These are phyloP conservation scores for Archips crataeganus DNA, from an alignment of 2,888 invertebrate species.

Conservation along the genomic window DNA sequence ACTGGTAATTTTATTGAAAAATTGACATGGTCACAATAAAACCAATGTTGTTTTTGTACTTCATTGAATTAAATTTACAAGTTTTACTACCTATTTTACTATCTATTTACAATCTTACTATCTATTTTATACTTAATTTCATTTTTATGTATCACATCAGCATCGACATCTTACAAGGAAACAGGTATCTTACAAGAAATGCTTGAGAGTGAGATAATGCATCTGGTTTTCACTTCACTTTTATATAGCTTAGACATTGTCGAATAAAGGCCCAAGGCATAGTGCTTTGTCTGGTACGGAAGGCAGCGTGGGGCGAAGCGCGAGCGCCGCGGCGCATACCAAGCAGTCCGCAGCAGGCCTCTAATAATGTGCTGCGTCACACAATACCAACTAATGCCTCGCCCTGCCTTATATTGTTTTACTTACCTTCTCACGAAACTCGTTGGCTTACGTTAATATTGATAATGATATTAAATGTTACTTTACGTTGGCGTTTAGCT, in stretches of 20 bases:
- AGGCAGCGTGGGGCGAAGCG: constrained; percentile 56
- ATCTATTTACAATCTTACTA: too few relatives aligned
- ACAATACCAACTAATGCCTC: constrained; percentile 66
- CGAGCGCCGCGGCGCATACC: constrained; percentile 68
- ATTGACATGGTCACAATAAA: too few relatives aligned
- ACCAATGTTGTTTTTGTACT: too few relatives aligned
- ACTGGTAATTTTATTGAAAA: too few relatives aligned
- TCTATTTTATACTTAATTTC: too few relatives aligned
- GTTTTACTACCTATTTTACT: too few relatives aligned
- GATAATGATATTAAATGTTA: constrained; percentile 13
- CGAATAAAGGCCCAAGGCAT: constrained; percentile 6
- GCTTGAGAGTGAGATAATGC: not conserved
- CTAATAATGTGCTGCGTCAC: constrained; percentile 79
- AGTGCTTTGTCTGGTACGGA: constrained; percentile 47
- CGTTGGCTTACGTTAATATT: constrained; percentile 19
- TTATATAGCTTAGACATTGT: not conserved
- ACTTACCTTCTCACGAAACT: constrained; percentile 55
- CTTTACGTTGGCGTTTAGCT: not conserved
- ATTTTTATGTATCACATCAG: too few relatives aligned
- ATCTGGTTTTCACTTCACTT: not conserved
- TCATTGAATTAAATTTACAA: too few relatives aligned
- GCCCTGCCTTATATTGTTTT: constrained; percentile 57
- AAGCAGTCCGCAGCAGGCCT: constrained; percentile 63
- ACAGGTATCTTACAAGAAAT: not conserved
- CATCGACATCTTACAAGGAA: not conserved